Evolutionary conservation across 1,140 invertebrate species (phyloP).

Genomic region (Solen grandis): DNA sequence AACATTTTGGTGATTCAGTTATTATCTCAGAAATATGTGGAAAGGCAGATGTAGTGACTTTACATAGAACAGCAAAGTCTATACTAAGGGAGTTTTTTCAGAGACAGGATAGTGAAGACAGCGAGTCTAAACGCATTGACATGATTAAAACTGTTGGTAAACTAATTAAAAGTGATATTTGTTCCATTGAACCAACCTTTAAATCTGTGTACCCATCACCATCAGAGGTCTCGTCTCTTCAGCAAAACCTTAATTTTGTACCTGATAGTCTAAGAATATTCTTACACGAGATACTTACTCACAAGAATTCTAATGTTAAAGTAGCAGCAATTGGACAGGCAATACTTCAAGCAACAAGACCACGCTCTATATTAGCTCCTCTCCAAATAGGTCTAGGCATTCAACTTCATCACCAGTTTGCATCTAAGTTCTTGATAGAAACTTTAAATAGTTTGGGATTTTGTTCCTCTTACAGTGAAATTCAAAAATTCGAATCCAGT

Average conservation of each 20-base stretch:
- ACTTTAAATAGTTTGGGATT: slow-evolving; percentile 43
- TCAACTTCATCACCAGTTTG: slow-evolving; percentile 59
- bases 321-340: slow-evolving; percentile 60
- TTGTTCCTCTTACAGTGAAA: slow-evolving; percentile 49
- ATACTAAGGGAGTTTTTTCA: no score
- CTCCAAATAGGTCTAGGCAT: slow-evolving; percentile 60
- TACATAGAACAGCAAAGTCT: no score
- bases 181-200: neutral
- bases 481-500: slow-evolving; percentile 40
- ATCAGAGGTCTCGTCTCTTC: slow-evolving; percentile 6
- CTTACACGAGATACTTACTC: slow-evolving; percentile 16
- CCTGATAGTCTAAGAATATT: slow-evolving; percentile 38
- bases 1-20: no score
- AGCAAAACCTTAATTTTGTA: slow-evolving; percentile 22
- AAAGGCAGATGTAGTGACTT: no score
- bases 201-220: slow-evolving; percentile 11
- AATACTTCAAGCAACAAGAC: slow-evolving; percentile 59
- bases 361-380: slow-evolving; percentile 48
- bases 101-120: no score
- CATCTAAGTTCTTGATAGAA: slow-evolving; percentile 56
- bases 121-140: neutral
- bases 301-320: slow-evolving; percentile 42
- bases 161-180: slow-evolving; percentile 54
- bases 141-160: slow-evolving; percentile 43
- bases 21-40: no score